Conservation (phyloP, 2,888 invertebrate species). For the Piscicola geometra region DNA sequence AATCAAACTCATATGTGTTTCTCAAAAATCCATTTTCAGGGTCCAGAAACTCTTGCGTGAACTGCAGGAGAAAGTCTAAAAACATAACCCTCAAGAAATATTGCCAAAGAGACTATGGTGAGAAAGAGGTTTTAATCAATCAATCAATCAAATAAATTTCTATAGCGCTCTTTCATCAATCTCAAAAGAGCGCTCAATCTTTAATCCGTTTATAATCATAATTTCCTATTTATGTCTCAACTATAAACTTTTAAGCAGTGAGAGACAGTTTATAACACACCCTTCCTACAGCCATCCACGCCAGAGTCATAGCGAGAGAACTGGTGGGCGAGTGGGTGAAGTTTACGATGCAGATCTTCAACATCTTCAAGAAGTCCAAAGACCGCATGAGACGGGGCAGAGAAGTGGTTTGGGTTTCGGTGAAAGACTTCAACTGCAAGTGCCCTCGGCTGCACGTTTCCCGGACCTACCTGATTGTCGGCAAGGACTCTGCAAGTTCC, state of each 20-base stretch:
- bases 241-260: too few species aligned
- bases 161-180: too few species aligned
- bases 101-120: slow-evolving; percentile 35
- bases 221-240: too few species aligned
- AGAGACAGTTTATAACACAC: neutral
- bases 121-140: slow-evolving; percentile 13
- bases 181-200: too few species aligned
- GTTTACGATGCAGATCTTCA: slow-evolving; percentile 81
- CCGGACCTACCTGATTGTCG: slow-evolving; percentile 44
- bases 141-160: neutral
- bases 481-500: slow-evolving; percentile 34
- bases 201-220: too few species aligned
- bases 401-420: slow-evolving; percentile 76
- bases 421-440: slow-evolving; percentile 83
- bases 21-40: too few species aligned
- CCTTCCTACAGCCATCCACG: slow-evolving; percentile 76
- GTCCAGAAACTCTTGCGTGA: slow-evolving; percentile 10
- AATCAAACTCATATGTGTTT: too few species aligned
- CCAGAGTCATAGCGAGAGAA: slow-evolving; percentile 74
- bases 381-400: slow-evolving; percentile 72
- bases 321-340: slow-evolving; percentile 73
- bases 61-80: slow-evolving; percentile 21
- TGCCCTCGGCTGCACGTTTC: slow-evolving; percentile 82
- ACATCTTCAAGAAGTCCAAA: slow-evolving; percentile 61
- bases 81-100: slow-evolving; percentile 23